Evolutionary conservation across 2,888 invertebrate species (phyloP).

Genomic region (Pherbina coryleti): DNA sequence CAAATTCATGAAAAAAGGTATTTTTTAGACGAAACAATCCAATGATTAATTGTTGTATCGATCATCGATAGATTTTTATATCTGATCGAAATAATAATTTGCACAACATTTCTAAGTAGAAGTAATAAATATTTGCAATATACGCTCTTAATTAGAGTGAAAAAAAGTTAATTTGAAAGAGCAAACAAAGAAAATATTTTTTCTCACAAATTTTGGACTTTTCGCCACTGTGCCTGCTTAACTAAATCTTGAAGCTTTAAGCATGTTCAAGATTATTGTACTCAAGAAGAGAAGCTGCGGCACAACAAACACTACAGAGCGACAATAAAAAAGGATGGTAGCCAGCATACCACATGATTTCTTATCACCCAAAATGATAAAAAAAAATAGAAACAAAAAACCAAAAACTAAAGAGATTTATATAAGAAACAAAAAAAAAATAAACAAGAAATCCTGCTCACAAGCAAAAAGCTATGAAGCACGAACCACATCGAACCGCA

Average conservation of each 20-base stretch:
- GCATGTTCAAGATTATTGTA: not conserved
- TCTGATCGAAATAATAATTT: too few species aligned
- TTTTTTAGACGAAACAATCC: too few species aligned
- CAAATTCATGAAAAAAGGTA: too few species aligned
- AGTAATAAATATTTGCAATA: too few species aligned
- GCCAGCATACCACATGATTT: conserved; percentile 4
- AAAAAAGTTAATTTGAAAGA: too few species aligned
- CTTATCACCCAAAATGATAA: conserved; percentile 16
- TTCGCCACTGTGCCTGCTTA: not conserved
- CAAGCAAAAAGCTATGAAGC: not conserved
- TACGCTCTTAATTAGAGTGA: too few species aligned
- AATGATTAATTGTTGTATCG: too few species aligned
- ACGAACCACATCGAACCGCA: conserved; percentile 44
- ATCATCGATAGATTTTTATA: too few species aligned
- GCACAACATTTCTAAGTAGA: too few species aligned
- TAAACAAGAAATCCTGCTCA: not conserved
- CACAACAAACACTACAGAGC: not conserved
- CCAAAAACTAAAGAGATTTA: not conserved
- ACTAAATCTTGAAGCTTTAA: not conserved
- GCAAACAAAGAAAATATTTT: too few species aligned
- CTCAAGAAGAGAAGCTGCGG: not conserved
- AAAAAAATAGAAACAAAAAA: too few species aligned
- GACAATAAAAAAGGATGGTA: conserved; percentile 16
- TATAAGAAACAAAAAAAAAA: too few species aligned
- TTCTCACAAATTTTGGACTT: not conserved